Evolutionary conservation across 1,140 invertebrate genomes (phyloP).

Genomic region (Neomicropteryx cornuta): DNA sequence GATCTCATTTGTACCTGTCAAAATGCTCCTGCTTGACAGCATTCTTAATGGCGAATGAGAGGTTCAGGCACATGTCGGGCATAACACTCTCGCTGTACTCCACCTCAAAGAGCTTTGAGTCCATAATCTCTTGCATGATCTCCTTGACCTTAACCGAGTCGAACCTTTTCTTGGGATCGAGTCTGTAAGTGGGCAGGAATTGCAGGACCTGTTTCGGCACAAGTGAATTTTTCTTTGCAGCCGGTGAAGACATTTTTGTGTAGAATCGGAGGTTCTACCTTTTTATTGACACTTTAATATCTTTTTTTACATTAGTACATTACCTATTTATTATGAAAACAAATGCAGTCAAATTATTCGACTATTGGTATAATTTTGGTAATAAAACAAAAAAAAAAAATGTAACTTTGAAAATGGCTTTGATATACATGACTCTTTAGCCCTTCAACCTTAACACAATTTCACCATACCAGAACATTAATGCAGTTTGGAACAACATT

Average conservation of each 20-base stretch:
- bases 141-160: constrained; percentile 27
- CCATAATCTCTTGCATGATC: constrained; percentile 26
- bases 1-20: constrained; percentile 25
- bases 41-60: constrained; percentile 28
- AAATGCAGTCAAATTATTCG: no score
- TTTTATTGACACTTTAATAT: no score
- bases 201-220: constrained; percentile 26
- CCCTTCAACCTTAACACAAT: no score
- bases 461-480: no score
- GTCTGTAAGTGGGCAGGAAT: constrained; percentile 35
- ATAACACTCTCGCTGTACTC: constrained; percentile 32
- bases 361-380: no score
- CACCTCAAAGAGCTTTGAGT: constrained; percentile 28
- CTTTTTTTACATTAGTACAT: no score
- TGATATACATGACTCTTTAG: no score
- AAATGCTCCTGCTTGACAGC: constrained; percentile 35
- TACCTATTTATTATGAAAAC: no score
- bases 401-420: no score
- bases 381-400: no score
- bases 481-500: no score
- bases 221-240: constrained; percentile 5
- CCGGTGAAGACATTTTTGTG: constrained; percentile 3
- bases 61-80: constrained; percentile 26
- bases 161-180: constrained; percentile 28
- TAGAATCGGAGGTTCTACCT: no score